phyloP scores from a whole-genome alignment of 2,888 invertebrate genomes.

The Philopedon plagiatum region DNA sequence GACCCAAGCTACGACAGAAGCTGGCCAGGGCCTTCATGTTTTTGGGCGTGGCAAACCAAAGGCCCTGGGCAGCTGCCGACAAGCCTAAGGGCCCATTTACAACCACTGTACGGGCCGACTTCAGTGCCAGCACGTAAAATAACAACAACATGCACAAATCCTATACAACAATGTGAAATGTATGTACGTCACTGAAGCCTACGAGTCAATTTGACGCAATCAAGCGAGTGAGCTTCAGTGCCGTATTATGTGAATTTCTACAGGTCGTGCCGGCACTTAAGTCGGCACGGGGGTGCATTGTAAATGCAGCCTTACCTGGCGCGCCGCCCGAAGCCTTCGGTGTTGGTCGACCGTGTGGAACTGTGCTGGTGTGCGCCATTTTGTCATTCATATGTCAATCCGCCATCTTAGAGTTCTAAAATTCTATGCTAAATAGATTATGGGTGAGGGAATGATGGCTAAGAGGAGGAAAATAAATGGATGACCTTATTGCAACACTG shows the following conservation, averaged over 20 bases:
- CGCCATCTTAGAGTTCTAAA: constrained; percentile 32
- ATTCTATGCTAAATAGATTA: constrained; percentile 15
- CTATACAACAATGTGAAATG: constrained; percentile 4
- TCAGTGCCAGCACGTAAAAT: constrained; percentile 45
- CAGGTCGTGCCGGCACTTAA: constrained; percentile 52
- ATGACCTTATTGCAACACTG: constrained; percentile 15
- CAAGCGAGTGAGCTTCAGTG: constrained; percentile 16
- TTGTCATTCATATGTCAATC: constrained; percentile 32
- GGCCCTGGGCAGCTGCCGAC: constrained; percentile 67
- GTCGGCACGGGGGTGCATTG: constrained; percentile 61
- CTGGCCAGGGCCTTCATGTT: constrained; percentile 68
- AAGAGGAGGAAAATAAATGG: constrained; percentile 8
- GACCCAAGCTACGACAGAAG: constrained; percentile 53
- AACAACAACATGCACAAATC: constrained; percentile 13
- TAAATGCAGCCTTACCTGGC: constrained; percentile 66
- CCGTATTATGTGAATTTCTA: constrained; percentile 9
- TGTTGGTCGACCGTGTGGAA: constrained; percentile 35
- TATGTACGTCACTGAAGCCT: constrained; percentile 1
- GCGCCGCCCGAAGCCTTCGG: constrained; percentile 58
- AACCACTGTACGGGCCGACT: constrained; percentile 41
- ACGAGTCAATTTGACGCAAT: background rate
- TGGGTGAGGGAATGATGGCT: background rate
- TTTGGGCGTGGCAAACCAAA: constrained; percentile 67
- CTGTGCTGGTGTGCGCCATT: constrained; percentile 33
- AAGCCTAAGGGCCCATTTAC: constrained; percentile 49